These are phyloP conservation scores for Drosophila acutilabella DNA, from an alignment of 2,888 invertebrate species.

Conservation along the genomic window DNA sequence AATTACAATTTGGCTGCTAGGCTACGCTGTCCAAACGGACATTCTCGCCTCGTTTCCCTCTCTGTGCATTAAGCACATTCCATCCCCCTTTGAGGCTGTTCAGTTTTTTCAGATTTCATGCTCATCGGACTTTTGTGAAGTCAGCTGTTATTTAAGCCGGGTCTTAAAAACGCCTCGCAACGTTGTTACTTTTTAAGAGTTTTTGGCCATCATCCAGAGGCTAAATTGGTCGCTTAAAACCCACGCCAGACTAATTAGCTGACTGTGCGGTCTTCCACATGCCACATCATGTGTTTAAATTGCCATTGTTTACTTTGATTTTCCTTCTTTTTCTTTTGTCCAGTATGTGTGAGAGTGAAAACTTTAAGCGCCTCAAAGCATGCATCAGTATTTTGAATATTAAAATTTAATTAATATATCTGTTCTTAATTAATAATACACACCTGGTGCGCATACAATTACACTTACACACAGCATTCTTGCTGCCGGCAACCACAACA, in stretches of 20 bases:
- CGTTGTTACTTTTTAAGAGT: conserved; percentile 12
- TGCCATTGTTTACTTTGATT: conserved; percentile 24
- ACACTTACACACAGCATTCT: neutral
- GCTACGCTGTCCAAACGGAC: conserved; percentile 47
- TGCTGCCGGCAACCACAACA: conserved; percentile 12
- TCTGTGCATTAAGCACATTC: neutral
- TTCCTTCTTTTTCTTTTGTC: neutral
- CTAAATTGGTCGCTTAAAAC: conserved; percentile 70
- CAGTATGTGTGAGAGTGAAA: neutral
- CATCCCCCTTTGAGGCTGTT: neutral
- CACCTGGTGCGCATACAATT: neutral
- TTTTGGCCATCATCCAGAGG: conserved; percentile 53
- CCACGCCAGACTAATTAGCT: conserved; percentile 44
- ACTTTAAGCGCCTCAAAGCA: conserved; percentile 29
- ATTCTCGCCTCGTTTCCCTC: neutral
- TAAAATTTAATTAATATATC: conserved; percentile 5
- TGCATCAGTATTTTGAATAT: conserved; percentile 20
- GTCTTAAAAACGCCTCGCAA: conserved; percentile 42
- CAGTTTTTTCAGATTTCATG: conserved; percentile 17
- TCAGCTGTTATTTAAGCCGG: conserved; percentile 61
- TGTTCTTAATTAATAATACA: conserved; percentile 25
- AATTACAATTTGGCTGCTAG: conserved; percentile 76
- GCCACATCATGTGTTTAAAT: neutral
- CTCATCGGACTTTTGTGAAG: conserved; percentile 64
- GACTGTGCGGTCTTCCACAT: conserved; percentile 6